Evolutionary conservation across 2,888 invertebrate genomes (phyloP).

Genomic region (Tetranychus piercei): DNA sequence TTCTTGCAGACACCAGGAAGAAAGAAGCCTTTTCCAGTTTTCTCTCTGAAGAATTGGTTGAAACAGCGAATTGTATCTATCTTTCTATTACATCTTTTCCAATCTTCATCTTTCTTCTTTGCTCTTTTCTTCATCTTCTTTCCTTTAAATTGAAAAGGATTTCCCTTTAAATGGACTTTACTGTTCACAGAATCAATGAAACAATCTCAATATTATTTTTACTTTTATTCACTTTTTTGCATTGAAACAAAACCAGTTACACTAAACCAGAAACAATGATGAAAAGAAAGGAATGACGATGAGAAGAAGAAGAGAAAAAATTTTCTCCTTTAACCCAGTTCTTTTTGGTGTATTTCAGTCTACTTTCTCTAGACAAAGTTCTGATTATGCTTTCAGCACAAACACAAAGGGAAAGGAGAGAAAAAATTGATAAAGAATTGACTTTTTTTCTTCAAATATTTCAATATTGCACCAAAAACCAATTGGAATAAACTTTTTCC

Average conservation of each 20-base stretch:
- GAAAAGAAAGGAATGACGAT: neutral
- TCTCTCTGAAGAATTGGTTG: neutral
- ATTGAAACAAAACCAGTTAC: neutral
- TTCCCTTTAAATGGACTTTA: slow-evolving; percentile 1
- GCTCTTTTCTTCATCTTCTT: neutral
- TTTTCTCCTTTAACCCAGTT: too few relatives aligned
- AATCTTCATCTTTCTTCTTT: neutral
- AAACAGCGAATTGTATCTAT: neutral
- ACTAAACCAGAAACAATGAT: neutral
- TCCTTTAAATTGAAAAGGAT: neutral
- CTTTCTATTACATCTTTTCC: neutral
- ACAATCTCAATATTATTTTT: neutral
- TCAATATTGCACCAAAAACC: too few relatives aligned
- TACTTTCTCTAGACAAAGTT: too few relatives aligned
- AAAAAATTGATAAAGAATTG: too few relatives aligned
- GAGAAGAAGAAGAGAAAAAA: neutral
- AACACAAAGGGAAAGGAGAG: too few relatives aligned
- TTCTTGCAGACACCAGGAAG: too few relatives aligned
- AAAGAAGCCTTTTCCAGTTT: neutral
- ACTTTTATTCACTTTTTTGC: neutral
- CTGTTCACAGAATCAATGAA: neutral
- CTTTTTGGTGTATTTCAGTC: too few relatives aligned
- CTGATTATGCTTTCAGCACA: too few relatives aligned
- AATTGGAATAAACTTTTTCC: too few relatives aligned
- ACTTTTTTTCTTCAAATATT: too few relatives aligned